A percentile compares a stretch with the other conserved stretches of the same genome.
Conservation (phyloP, 2,888 invertebrate species). For the Sarcophaga variegata region DNA sequence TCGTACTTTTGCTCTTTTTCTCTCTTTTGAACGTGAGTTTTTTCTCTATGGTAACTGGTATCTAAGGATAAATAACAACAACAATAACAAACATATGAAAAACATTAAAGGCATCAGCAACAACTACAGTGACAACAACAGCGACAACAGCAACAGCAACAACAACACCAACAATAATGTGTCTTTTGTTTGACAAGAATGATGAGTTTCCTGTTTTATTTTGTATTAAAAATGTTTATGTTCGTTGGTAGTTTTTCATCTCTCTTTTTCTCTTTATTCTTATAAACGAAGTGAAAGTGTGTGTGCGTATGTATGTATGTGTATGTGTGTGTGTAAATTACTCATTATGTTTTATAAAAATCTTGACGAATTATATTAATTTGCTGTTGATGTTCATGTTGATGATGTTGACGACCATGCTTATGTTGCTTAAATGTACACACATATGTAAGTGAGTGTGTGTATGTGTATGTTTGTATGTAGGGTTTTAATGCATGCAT, state of each 20-base stretch:
- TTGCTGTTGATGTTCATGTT: constrained; percentile 57
- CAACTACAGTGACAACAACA: constrained; percentile 12
- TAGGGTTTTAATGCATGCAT: background rate
- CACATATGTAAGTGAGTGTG: background rate
- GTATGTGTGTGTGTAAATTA: constrained; percentile 9
- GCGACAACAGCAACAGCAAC: constrained; percentile 13
- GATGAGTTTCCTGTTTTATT: constrained; percentile 47
- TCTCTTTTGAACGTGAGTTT: background rate
- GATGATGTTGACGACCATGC: constrained; percentile 25
- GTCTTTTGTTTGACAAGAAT: constrained; percentile 61
- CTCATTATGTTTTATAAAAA: constrained; percentile 35
- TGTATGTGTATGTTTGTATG: background rate
- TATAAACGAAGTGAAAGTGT: constrained; percentile 12
- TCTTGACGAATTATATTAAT: constrained; percentile 69
- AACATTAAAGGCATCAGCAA: constrained; percentile 34
- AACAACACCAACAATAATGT: background rate
- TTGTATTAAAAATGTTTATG: background rate
- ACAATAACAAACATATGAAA: constrained; percentile 14
- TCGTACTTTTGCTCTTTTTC: background rate
- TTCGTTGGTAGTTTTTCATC: background rate
- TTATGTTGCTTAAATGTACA: background rate
- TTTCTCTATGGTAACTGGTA: background rate
- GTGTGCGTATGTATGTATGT: background rate
- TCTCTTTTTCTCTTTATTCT: background rate
- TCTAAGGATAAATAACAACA: background rate